These are phyloP conservation scores for Diarsia mendica DNA, from an alignment of 2,888 invertebrate species.

Conservation along the genomic window DNA sequence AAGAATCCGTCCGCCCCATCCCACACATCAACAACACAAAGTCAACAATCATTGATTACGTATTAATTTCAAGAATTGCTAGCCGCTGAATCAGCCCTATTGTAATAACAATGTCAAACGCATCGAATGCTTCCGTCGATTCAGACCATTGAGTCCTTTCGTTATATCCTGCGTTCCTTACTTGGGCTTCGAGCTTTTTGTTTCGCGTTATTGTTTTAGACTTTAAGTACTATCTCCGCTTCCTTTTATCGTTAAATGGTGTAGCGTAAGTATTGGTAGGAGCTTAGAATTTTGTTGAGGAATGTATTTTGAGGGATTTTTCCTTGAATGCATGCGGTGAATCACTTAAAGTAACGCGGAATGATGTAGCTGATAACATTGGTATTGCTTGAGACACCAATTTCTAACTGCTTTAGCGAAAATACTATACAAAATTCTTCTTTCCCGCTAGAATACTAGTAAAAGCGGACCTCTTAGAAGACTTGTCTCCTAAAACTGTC, in stretches of 20 bases:
- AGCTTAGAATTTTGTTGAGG: background rate
- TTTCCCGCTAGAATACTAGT: background rate
- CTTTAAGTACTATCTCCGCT: conserved; percentile 51
- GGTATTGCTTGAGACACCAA: background rate
- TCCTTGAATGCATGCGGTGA: too few species aligned
- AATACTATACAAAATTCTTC: background rate
- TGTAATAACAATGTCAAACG: conserved; percentile 61
- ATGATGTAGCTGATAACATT: background rate
- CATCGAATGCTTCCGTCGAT: conserved; percentile 69
- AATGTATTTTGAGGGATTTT: too few species aligned
- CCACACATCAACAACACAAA: conserved; percentile 40
- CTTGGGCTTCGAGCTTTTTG: conserved; percentile 49
- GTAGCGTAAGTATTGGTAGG: conserved; percentile 28
- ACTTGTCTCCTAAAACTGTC: too few species aligned
- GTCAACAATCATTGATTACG: conserved; percentile 56
- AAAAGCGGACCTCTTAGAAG: background rate
- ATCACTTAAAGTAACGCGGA: background rate
- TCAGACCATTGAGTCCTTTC: conserved; percentile 59
- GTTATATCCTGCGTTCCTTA: conserved; percentile 66
- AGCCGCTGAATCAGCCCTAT: conserved; percentile 64
- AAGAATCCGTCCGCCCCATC: conserved; percentile 20
- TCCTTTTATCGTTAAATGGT: conserved; percentile 53
- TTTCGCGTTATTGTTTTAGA: conserved; percentile 52
- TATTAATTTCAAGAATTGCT: conserved; percentile 59
- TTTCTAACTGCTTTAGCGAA: background rate